These are phyloP conservation scores for Hesperia comma DNA, from an alignment of 2,888 invertebrate species.

Conservation along the genomic window DNA sequence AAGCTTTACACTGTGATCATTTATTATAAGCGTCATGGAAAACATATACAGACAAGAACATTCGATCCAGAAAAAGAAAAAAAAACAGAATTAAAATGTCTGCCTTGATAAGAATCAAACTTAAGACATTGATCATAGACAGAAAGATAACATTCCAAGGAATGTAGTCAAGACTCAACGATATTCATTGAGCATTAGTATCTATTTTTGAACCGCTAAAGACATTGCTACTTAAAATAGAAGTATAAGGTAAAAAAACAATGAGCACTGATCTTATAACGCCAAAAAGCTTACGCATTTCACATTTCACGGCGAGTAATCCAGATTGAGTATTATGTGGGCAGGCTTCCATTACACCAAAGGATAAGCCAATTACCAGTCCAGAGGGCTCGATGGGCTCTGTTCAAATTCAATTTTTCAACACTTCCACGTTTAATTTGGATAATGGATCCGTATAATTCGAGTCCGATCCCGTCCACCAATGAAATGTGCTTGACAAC, in stretches of 20 bases:
- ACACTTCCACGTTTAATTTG: constrained; percentile 47
- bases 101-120: too few relatives aligned
- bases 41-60: too few relatives aligned
- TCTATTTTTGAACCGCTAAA: too few relatives aligned
- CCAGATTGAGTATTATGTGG: constrained; percentile 45
- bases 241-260: neutral
- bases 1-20: too few relatives aligned
- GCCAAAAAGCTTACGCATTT: constrained; percentile 6
- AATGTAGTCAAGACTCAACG: too few relatives aligned
- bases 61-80: too few relatives aligned
- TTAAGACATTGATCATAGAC: too few relatives aligned
- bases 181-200: too few relatives aligned
- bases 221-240: too few relatives aligned
- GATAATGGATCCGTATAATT: constrained; percentile 46
- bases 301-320: constrained; percentile 24
- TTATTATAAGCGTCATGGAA: too few relatives aligned
- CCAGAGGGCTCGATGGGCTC: constrained; percentile 47
- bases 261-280: neutral
- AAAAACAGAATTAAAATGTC: too few relatives aligned
- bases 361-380: constrained; percentile 51
- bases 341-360: constrained; percentile 48
- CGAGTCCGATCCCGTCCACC: constrained; percentile 33
- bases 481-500: constrained; percentile 30
- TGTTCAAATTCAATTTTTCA: constrained; percentile 53
- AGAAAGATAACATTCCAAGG: too few relatives aligned